These are phyloP conservation scores for Epirrhoe alternata DNA, from an alignment of 2,888 invertebrate genomes.

Conservation along the genomic window DNA sequence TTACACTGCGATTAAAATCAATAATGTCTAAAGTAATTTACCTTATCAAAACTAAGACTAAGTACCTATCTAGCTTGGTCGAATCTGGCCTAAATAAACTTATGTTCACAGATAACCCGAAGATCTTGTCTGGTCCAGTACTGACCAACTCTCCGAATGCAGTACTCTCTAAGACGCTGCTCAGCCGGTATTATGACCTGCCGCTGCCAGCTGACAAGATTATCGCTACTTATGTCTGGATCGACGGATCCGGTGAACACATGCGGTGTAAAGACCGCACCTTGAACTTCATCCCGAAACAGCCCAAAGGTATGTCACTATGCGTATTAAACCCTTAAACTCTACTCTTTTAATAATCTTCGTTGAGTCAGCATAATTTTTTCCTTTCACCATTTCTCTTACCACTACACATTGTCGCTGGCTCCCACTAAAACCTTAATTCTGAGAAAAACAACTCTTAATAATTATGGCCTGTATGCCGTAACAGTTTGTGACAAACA, in stretches of 20 bases:
- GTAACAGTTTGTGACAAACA: no score
- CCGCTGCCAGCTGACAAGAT: slow-evolving; percentile 91
- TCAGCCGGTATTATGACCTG: slow-evolving; percentile 90
- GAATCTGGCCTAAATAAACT: background rate
- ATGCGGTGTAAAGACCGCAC: slow-evolving; percentile 95
- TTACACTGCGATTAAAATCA: no score
- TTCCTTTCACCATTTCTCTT: no score
- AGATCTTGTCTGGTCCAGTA: slow-evolving; percentile 78
- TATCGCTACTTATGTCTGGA: slow-evolving; percentile 97
- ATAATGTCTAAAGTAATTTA: no score
- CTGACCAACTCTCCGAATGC: slow-evolving; percentile 92
- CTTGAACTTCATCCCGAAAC: slow-evolving; percentile 91
- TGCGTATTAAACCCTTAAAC: no score
- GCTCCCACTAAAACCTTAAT: no score
- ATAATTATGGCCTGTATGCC: no score
- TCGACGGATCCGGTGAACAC: slow-evolving; percentile 96
- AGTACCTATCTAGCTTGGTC: background rate
- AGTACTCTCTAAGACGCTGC: slow-evolving; percentile 90
- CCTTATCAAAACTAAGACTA: no score
- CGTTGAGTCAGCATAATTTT: no score
- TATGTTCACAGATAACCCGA: slow-evolving; percentile 72
- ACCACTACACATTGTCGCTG: no score
- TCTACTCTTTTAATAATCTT: no score
- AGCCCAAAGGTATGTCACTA: slow-evolving; percentile 87
- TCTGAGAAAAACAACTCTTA: no score